Evolutionary conservation across 1,140 invertebrate species (phyloP).

Genomic region (Armadillidium nasatum): DNA sequence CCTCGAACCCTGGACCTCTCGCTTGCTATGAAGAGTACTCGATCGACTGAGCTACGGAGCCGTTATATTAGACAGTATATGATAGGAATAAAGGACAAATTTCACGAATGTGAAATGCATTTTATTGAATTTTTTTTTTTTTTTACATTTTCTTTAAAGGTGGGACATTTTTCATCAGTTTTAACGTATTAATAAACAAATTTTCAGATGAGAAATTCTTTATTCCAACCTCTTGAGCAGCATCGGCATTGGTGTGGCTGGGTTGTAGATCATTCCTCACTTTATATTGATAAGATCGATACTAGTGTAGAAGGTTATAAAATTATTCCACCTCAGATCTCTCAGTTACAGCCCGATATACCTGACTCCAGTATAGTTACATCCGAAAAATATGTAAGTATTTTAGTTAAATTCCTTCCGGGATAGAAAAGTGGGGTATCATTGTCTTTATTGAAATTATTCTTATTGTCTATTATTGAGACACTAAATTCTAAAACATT

Average conservation of each 20-base stretch:
- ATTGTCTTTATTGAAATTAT: no score
- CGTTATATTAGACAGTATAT: no score
- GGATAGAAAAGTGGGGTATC: not conserved
- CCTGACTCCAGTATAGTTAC: not conserved
- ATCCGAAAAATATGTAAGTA: slow-evolving; percentile 1
- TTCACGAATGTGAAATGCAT: no score
- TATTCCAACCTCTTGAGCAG: not conserved
- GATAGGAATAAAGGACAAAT: no score
- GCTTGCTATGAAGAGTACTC: no score
- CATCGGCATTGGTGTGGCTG: not conserved
- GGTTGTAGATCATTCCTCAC: not conserved
- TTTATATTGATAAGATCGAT: not conserved
- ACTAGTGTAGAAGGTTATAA: not conserved
- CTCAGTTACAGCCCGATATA: not conserved
- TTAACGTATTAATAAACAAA: not conserved
- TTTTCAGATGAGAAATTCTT: not conserved
- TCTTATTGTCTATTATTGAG: no score
- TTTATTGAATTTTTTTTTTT: no score
- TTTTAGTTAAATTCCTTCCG: no score
- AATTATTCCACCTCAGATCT: not conserved
- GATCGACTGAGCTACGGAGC: no score
- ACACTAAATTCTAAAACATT: no score
- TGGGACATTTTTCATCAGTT: not conserved
- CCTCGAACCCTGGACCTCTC: no score
- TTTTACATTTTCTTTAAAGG: no score